Evolutionary conservation across 2,113 vertebrate genomes (phyloP).

Genomic region (Rhipidura dahli): DNA sequence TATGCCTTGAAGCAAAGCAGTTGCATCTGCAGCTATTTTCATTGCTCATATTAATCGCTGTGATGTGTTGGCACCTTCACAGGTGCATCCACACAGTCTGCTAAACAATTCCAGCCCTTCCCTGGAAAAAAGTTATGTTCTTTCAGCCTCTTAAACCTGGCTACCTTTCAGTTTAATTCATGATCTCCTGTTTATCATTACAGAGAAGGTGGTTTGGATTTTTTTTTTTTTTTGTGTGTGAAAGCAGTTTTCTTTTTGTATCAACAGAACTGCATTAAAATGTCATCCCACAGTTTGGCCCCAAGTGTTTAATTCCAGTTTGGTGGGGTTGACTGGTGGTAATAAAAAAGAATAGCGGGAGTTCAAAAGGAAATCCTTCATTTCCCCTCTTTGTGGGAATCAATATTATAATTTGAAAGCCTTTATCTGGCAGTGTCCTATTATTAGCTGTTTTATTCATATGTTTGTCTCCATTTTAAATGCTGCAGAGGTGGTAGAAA

Average conservation of each 20-base stretch:
- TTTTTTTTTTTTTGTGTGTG: background rate
- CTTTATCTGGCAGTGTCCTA: background rate
- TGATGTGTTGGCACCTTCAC: background rate
- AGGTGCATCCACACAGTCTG: background rate
- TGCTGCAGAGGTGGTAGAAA: background rate
- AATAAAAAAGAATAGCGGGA: background rate
- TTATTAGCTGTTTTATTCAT: conserved; percentile 17
- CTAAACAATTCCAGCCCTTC: background rate
- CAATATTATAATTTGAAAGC: background rate
- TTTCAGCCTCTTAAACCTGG: background rate
- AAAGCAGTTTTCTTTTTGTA: background rate
- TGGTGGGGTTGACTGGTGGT: background rate
- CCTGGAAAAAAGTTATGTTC: background rate
- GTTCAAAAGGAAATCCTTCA: conserved; percentile 1
- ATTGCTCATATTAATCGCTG: rapidly evolving
- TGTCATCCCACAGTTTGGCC: background rate
- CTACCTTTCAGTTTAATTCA: background rate
- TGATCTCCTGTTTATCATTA: background rate
- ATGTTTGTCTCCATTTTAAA: background rate
- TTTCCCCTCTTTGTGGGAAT: background rate
- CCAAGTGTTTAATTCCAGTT: background rate
- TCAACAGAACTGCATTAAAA: background rate
- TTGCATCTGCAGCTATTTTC: background rate
- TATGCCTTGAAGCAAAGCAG: background rate
- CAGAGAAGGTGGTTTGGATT: background rate